Base-by-base conservation (phyloP, 2,113 vertebrate genomes). In the Holacanthus passer region DNA sequence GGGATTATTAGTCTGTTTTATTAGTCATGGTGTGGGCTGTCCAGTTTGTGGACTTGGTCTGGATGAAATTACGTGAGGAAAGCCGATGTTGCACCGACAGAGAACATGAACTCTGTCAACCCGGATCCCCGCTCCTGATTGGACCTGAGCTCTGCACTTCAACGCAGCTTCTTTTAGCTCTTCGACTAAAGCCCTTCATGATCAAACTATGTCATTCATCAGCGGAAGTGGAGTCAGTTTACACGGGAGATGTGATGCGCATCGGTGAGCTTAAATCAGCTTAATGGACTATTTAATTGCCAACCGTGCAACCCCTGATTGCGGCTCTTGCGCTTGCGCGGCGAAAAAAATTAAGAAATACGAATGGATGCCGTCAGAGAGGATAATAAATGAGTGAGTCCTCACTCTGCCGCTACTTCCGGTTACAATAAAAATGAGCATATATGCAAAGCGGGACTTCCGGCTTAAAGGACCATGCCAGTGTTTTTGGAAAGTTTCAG, bases 241-340 rank as follows among this genome's bases (percentile, higher is more conserved):
- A 50, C 32, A 45, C 20, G 24, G 20, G 20, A 37, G 5, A 16
- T 27, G 2, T 48, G 52, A 62, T 4, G 48, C 8, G 11, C 22
- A 39, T 79, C n/a, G 20, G 43, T 31, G 7, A 67, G 69, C 71
- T 77, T 65, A 81, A 60, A 75, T 52, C 62, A 52, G 24, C 50
- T 71, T 92, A 89, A 90, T 92, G 81, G 83, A 70, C 27, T 35
- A 48, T 93, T 90, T 91, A 93, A 94, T 94, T 94, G 88, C 85
- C 68, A 79, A 75, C 88, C 84, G 79, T 81, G 79, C 70, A 58
- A 50, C 72, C 55, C 50, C 68, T 87, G 89, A 94, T 93, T 93
- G 89, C 64, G 60, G 31, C 52, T 45, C 14, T 0, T 92, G 92
- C 94, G 95, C 93, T 0, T 84, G 95, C 94, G 94, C 88, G 31